phyloP scores from a whole-genome alignment of 2,888 invertebrate genomes.

The Synanthedon andrenaeformis region DNA sequence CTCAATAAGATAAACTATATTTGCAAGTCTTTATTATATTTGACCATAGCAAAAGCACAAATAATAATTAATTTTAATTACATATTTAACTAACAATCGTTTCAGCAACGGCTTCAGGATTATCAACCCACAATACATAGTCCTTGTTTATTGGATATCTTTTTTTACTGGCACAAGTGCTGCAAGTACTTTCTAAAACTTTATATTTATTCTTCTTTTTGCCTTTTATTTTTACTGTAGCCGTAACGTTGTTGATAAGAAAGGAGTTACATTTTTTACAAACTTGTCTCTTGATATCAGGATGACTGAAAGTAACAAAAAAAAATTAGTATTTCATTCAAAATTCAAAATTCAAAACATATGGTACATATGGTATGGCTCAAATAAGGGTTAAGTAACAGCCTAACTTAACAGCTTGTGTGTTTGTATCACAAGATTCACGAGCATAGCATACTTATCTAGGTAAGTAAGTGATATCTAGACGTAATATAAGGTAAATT shows the following conservation, averaged over 20 bases:
- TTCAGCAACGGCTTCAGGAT: conserved; percentile 60
- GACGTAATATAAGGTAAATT: no score
- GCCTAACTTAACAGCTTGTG: no score
- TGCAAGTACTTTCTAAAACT: conserved; percentile 58
- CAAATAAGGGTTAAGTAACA: no score
- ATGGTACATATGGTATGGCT: no score
- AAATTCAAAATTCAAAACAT: no score
- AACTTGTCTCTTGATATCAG: conserved; percentile 70
- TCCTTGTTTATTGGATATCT: conserved; percentile 34
- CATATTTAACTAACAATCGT: conserved; percentile 16
- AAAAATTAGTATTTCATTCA: no score
- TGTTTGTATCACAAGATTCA: no score
- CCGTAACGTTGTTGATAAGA: conserved; percentile 62
- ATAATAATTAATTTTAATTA: background rate
- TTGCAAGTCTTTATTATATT: background rate
- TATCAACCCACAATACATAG: conserved; percentile 66
- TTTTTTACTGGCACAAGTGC: conserved; percentile 31
- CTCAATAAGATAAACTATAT: background rate
- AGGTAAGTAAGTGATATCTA: no score
- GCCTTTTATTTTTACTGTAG: conserved; percentile 55
- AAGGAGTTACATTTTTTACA: conserved; percentile 71
- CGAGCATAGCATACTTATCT: no score
- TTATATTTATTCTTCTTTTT: conserved; percentile 52
- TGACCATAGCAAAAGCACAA: background rate
- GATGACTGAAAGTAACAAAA: conserved; percentile 45